A percentile compares a stretch with the other conserved stretches of the same genome.
phyloP scores from a whole-genome alignment of 2,797 vertebrate species.

The Octomys mimax region DNA sequence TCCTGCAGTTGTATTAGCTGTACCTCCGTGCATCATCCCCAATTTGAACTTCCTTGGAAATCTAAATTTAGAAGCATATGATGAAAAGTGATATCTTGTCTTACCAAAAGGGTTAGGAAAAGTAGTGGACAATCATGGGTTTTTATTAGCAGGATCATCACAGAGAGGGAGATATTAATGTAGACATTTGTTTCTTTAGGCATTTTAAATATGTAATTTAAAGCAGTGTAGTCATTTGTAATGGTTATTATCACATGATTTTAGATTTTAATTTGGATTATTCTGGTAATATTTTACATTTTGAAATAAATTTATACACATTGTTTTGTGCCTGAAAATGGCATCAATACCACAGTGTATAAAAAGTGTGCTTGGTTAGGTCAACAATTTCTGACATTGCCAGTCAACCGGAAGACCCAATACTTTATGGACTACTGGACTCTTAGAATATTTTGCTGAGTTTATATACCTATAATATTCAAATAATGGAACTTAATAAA shows the following conservation, averaged over 20 bases:
- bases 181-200: neutral
- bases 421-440: no score
- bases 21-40: neutral
- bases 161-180: neutral
- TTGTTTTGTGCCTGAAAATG: neutral
- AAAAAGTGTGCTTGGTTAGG: no score
- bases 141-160: neutral
- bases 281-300: slow-evolving; percentile 5
- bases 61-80: neutral
- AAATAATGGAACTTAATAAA: no score
- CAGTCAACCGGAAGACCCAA: no score
- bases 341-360: neutral
- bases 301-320: slow-evolving; percentile 24
- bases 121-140: neutral
- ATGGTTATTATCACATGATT: neutral
- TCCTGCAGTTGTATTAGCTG: neutral
- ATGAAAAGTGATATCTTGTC: neutral
- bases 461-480: no score
- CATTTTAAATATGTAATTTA: neutral
- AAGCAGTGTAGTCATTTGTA: neutral
- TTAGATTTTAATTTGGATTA: neutral
- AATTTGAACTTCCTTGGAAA: neutral
- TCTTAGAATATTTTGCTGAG: no score
- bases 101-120: neutral
- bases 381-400: no score